Base-by-base conservation (phyloP, 2,113 vertebrate genomes). In the Choloepus hoffmanni region DNA sequence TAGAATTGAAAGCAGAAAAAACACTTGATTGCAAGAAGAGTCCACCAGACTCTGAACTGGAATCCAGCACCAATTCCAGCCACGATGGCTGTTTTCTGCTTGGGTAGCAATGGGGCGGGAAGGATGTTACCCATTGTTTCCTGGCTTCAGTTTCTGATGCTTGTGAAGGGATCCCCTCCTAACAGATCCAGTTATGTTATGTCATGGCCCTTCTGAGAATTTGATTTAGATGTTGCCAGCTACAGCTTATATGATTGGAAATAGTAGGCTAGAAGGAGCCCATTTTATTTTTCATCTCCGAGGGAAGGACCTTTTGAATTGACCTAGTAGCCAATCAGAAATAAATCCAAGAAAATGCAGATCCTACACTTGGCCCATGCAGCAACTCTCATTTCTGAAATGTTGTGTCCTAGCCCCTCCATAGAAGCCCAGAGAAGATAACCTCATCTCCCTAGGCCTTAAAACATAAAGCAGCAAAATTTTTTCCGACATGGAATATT, bases 91-190 rank as follows among this genome's bases (percentile, higher is more conserved):
- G 36, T 62, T 62, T 63, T 91, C 62, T 72, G n/a, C 55, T 30
- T 21, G 0, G 5, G 58, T 53, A 78, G 78, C 83, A 77, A 50
- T 63, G 73, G 74, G 28, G 48, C 16, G 1, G 62, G 90, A 95
- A 81, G 53, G 90, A 48, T 67, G 24, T 33, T 65, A 53, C 7
- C 40, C 24, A 23, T 15, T n/a, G 53, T 79, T 79, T 95, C 89
- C 85, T 89, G 91, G 60, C 74, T 95, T 77, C 15, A 9, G 55
- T 68, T 83, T 95, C 79, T 63, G 16, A 63, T 73, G 33, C 28
- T 62, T 72, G 23, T 72, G 58, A 77, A 68, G 14, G 55, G 23
- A 92, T 30, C 58, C 30, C 60, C 60, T 93, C 48, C 73, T 65
- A 14, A n/a, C 1, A 63, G 33, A 90, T 23, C 78, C 73, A 48